phyloP scores from a whole-genome alignment of 1,140 invertebrate species.

The Stegodyphus dumicola region DNA sequence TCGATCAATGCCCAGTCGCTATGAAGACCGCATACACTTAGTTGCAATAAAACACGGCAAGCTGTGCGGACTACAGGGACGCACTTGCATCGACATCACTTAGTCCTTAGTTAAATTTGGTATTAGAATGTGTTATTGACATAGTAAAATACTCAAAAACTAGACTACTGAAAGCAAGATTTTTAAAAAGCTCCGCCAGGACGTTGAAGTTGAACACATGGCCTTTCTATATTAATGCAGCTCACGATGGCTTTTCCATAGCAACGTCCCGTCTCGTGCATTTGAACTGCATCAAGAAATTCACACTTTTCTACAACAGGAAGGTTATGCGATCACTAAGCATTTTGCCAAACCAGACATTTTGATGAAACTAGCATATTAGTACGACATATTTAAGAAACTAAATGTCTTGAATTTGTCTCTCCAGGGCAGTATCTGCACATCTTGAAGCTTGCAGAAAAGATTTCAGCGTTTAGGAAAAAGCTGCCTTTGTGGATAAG shows the following conservation, averaged over 20 bases:
- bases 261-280: background rate
- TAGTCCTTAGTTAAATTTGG: background rate
- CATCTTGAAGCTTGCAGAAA: background rate
- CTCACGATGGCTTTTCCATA: background rate
- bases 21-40: background rate
- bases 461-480: background rate
- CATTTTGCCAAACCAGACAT: background rate
- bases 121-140: background rate
- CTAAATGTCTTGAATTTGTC: background rate
- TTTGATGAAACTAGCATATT: constrained; percentile 1
- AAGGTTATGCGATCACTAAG: background rate
- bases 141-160: background rate
- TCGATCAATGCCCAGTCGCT: background rate
- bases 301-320: background rate
- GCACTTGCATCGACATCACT: background rate
- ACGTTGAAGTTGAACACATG: background rate
- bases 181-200: background rate
- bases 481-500: too few species aligned
- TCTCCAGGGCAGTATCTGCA: background rate
- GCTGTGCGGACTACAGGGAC: background rate
- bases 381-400: background rate
- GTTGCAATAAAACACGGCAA: background rate
- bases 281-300: background rate
- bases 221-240: background rate
- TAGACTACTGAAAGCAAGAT: background rate